These are phyloP conservation scores for Folsomia candida DNA, from an alignment of 2,888 invertebrate genomes.

Conservation along the genomic window DNA sequence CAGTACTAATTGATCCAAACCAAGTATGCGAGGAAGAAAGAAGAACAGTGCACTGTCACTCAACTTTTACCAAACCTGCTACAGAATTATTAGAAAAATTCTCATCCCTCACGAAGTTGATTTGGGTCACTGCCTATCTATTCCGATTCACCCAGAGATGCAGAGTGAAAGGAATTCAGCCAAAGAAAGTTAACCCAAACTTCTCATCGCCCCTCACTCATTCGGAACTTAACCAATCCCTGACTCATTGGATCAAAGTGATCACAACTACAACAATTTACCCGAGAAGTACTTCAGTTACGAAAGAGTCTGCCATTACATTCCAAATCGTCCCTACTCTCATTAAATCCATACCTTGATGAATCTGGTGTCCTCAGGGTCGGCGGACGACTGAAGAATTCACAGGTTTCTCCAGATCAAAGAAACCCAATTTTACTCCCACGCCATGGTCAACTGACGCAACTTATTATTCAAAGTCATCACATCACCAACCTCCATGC, in stretches of 20 bases:
- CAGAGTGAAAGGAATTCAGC: no score
- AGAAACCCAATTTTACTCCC: not conserved
- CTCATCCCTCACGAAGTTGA: not conserved
- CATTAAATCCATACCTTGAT: not conserved
- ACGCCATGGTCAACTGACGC: not conserved
- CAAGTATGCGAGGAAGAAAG: not conserved
- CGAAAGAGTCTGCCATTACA: not conserved
- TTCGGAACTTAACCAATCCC: not conserved
- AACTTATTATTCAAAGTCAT: not conserved
- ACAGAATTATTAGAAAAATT: not conserved
- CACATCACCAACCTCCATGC: not conserved
- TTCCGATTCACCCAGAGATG: not conserved
- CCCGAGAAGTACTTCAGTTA: not conserved
- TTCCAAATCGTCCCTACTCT: not conserved
- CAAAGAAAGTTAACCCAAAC: no score
- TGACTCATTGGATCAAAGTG: not conserved
- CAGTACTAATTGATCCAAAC: not conserved
- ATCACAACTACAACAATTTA: not conserved
- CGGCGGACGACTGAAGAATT: not conserved
- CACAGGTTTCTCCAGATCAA: not conserved
- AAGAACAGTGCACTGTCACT: not conserved
- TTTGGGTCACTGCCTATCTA: not conserved
- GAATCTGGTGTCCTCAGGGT: not conserved
- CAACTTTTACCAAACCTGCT: not conserved
- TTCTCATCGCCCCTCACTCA: not conserved